Evolutionary conservation across 2,113 vertebrate genomes (phyloP).

Genomic region (Chloebia gouldiae): DNA sequence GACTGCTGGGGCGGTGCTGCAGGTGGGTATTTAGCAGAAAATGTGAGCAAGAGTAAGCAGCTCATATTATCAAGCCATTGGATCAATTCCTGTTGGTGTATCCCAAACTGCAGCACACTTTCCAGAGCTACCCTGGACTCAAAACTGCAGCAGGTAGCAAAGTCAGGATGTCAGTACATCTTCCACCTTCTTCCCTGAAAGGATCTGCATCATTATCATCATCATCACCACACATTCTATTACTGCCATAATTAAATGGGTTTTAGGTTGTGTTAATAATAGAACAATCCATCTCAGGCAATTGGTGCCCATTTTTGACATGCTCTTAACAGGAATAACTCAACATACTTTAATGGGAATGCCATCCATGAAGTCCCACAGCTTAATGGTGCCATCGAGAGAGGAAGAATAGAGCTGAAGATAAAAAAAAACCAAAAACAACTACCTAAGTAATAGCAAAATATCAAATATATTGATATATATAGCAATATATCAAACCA

Average conservation of each 20-base stretch:
- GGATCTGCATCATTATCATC: background rate
- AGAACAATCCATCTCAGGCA: background rate
- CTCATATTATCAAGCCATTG: background rate
- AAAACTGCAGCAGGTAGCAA: background rate
- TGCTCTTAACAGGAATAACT: background rate
- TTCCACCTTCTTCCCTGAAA: background rate
- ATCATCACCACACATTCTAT: background rate
- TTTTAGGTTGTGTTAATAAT: background rate
- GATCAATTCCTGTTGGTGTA: background rate
- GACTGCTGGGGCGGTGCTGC: background rate
- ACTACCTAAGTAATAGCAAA: background rate
- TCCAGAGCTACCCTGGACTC: background rate
- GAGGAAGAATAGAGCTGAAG: constrained; percentile 89
- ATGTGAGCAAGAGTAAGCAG: background rate
- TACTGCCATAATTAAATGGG: background rate
- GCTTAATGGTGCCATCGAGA: constrained; percentile 87
- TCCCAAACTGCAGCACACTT: background rate
- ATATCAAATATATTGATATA: background rate
- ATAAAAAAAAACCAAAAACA: background rate
- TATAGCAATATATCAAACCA: background rate
- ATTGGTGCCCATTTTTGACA: background rate
- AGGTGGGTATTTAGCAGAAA: background rate
- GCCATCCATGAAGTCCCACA: constrained; percentile 95
- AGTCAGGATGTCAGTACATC: background rate
- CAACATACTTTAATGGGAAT: constrained; percentile 90